A percentile compares a stretch with the other conserved stretches of the same genome.
Evolutionary conservation across 2,888 invertebrate genomes (phyloP).

Genomic region (Melanargia galathea): DNA sequence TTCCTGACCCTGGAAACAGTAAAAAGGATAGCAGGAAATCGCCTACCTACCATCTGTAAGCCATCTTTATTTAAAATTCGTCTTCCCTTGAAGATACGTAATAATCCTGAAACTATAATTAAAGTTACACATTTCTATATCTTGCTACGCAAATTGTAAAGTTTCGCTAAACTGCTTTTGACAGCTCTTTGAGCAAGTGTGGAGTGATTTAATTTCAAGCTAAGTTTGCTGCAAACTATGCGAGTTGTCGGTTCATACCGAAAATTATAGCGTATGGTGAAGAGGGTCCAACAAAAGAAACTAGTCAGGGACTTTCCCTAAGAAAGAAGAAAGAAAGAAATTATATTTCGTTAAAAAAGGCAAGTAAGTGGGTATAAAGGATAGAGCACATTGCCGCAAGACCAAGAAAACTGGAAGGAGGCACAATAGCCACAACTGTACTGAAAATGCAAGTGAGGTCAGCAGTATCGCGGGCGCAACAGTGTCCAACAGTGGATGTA

Average conservation of each 20-base stretch:
- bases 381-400: too few relatives aligned
- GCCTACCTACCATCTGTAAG: too few relatives aligned
- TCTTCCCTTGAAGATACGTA: not conserved
- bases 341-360: not conserved
- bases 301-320: not conserved
- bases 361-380: too few relatives aligned
- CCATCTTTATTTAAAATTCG: not conserved
- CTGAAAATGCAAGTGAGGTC: too few relatives aligned
- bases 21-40: too few relatives aligned
- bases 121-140: conserved; percentile 6
- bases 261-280: not conserved
- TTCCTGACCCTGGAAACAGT: too few relatives aligned
- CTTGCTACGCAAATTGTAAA: conserved; percentile 22
- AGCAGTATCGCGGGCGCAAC: too few relatives aligned
- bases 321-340: not conserved
- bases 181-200: conserved; percentile 26
- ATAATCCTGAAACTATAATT: conserved; percentile 5
- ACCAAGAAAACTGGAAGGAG: too few relatives aligned
- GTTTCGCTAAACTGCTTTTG: conserved; percentile 29
- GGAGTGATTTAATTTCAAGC: conserved; percentile 24
- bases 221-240: conserved; percentile 1
- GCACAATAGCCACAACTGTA: too few relatives aligned
- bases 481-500: too few relatives aligned
- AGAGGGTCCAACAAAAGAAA: not conserved
- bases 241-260: conserved; percentile 2